phyloP scores from a whole-genome alignment of 2,888 invertebrate species.

The Tromatobia lineatoria region DNA sequence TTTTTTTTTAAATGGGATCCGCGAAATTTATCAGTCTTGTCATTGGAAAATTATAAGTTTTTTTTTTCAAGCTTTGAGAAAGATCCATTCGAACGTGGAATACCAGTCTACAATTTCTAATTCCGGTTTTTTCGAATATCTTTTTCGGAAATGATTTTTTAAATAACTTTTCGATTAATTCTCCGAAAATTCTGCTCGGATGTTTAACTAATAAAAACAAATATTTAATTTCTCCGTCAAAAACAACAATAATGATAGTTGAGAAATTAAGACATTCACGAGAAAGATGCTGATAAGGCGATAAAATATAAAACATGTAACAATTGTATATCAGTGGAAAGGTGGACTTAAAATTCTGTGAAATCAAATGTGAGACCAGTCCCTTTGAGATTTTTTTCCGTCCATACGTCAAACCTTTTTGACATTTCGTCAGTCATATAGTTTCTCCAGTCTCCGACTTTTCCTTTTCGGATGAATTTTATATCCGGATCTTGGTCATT shows the following conservation, averaged over 20 bases:
- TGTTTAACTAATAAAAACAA: too few relatives aligned
- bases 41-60: too few relatives aligned
- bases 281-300: neutral
- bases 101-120: too few relatives aligned
- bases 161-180: too few relatives aligned
- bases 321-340: neutral
- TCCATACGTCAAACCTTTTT: conserved; percentile 91
- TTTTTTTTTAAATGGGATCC: too few relatives aligned
- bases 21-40: too few relatives aligned
- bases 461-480: conserved; percentile 92
- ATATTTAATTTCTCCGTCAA: neutral
- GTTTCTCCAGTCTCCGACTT: conserved; percentile 93
- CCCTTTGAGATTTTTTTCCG: conserved; percentile 87
- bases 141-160: too few relatives aligned
- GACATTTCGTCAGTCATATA: conserved; percentile 92
- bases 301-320: conserved; percentile 1
- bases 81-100: too few relatives aligned
- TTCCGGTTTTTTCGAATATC: too few relatives aligned
- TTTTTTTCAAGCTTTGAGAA: too few relatives aligned
- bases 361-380: conserved; percentile 88
- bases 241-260: neutral
- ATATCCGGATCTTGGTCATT: conserved; percentile 86
- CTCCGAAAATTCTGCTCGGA: too few relatives aligned
- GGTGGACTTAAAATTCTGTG: conserved; percentile 21
- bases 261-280: neutral